Evolutionary conservation across 2,113 vertebrate species (phyloP), one percentile per base, ranked within the genome.

Genomic region (Protobothrops mucrosquamatus): DNA sequence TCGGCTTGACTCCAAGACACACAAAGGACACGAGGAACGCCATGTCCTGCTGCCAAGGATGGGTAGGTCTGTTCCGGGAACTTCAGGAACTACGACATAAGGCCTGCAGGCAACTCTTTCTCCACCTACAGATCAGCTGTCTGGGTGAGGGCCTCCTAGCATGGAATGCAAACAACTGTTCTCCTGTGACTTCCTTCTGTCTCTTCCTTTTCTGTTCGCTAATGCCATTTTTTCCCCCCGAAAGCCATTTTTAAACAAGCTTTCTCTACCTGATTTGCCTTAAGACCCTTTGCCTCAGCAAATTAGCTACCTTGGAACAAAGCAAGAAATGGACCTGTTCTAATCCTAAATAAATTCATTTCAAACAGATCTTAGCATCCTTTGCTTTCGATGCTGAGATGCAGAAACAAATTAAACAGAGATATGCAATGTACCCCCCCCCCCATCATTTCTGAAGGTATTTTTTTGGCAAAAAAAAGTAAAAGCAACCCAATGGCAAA

Each of bases 81-180:
- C 29, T 2, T 55, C 1, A 3, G 18, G 7, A n/a, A 0, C 4
- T 0, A 0, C 4, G 64, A 5, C 95, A 74, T 7, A 51, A 0
- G 88, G 89, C 18, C 88, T 6, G 0, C 1, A 26, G 18, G 51
- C 43, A 26, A 7, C 7, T 81, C 34, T 43, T 64, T 43, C 34
- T 18, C 89, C 89, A 1, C 93, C 94, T 93, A 94, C 93, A 23
- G 22, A 92, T 93, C 94, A 10, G 93, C 95, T 94, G 92, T 74
- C 88, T 90, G 48, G 59, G 88, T 39, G 51, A 61, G 55, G 88
- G 51, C 59, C n/a, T 18, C 26, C 23, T 52, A 52, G 3, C 29
- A n/a, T 10, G 23, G 43, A 43, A 26, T 26, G 9, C 2, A n/a
- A 91, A 23, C 43, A 74, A 64, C 90, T 24, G 4, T 48, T 90